Conservation (phyloP, 2,113 vertebrate species). For the Corynorhinus townsendii region DNA sequence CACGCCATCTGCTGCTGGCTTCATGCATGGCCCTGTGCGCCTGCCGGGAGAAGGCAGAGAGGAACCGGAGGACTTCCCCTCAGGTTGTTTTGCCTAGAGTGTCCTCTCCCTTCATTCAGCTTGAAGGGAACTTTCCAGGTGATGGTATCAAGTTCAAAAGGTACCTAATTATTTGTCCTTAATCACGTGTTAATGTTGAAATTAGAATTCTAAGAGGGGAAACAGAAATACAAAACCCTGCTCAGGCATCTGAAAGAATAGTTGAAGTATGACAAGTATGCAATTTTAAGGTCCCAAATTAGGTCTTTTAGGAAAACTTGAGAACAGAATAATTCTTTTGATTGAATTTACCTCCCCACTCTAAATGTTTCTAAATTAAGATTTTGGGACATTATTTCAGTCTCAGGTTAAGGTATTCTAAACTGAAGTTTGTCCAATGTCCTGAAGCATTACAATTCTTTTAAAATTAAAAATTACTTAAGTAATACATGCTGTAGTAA, state of each 20-base stretch:
- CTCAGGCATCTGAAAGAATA: neutral
- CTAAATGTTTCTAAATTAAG: conserved; percentile 7
- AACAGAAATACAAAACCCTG: neutral
- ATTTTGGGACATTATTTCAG: neutral
- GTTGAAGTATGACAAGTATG: neutral
- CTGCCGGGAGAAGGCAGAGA: neutral
- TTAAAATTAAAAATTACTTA: neutral
- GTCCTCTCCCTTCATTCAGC: neutral
- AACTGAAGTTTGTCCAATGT: neutral
- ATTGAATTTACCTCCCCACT: neutral
- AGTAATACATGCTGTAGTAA: neutral
- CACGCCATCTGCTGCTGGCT: neutral
- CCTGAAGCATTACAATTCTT: neutral
- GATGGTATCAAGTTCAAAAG: neutral
- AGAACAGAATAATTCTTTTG: neutral
- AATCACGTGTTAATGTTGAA: neutral
- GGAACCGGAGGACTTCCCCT: neutral
- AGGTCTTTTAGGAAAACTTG: neutral
- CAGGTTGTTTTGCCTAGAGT: neutral
- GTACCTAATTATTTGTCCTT: neutral
- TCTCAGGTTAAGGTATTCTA: neutral
- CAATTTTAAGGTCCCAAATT: neutral
- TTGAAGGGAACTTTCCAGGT: neutral
- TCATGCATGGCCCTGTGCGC: rapidly evolving
- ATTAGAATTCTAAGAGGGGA: neutral